Evolutionary conservation across 2,888 invertebrate genomes (phyloP).

Genomic region (Syrista parreyssii): DNA sequence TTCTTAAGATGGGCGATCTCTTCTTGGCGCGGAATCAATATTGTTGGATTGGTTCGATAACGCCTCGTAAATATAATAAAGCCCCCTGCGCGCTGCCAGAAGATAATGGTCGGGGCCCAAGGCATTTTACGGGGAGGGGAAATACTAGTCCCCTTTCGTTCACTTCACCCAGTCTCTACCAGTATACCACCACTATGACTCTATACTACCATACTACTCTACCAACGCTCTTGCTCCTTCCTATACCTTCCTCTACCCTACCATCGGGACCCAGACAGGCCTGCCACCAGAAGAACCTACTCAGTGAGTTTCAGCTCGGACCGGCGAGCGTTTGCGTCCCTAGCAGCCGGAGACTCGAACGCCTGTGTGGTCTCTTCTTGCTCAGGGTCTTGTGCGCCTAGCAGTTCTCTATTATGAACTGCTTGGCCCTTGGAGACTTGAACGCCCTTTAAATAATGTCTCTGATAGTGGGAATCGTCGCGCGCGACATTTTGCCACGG

Average conservation of each 20-base stretch:
- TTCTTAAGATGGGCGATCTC: constrained; percentile 44
- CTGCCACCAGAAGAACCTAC: constrained; percentile 37
- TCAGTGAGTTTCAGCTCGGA: constrained; percentile 56
- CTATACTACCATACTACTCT: background rate
- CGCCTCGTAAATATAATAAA: constrained; percentile 62
- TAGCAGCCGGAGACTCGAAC: constrained; percentile 38
- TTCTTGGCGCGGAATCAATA: constrained; percentile 54
- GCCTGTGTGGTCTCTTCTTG: constrained; percentile 47
- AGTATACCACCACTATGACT: constrained; percentile 3
- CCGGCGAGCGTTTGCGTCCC: constrained; percentile 43
- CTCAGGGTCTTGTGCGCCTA: constrained; percentile 18
- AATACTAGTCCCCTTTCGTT: constrained; percentile 25
- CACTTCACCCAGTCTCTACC: background rate
- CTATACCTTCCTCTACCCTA: constrained; percentile 29
- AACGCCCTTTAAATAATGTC: background rate
- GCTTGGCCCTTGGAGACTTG: background rate
- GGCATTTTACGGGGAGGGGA: constrained; percentile 39
- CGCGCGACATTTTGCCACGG: constrained; percentile 19
- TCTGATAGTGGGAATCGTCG: constrained; percentile 10
- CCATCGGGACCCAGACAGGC: constrained; percentile 27
- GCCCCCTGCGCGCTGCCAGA: constrained; percentile 34
- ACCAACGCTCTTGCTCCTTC: constrained; percentile 21
- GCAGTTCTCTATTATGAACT: constrained; percentile 13
- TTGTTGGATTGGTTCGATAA: constrained; percentile 58
- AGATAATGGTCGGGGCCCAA: constrained; percentile 50